Conservation (phyloP, 2,113 vertebrate genomes). For the Pithys albifrons region DNA sequence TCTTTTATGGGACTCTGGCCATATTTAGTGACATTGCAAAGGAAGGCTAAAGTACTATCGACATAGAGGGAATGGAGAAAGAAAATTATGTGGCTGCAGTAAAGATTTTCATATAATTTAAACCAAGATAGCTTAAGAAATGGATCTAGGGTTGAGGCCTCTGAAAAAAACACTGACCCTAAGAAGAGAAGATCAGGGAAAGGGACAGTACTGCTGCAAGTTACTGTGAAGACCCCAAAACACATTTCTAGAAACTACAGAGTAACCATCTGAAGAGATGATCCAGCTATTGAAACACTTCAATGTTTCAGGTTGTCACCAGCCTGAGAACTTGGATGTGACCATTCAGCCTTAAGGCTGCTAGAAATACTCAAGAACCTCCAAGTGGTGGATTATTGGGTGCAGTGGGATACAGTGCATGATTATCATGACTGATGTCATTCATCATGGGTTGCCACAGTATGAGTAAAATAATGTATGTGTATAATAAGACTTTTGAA, state of each 20-base stretch:
- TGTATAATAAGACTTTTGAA: background rate
- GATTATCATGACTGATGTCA: background rate
- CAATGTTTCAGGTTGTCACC: background rate
- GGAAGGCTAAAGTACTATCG: background rate
- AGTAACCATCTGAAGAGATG: background rate
- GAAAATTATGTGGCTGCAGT: background rate
- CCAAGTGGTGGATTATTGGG: background rate
- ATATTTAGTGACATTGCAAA: conserved; percentile 16
- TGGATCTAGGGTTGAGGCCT: background rate
- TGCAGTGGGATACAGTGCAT: too few species aligned
- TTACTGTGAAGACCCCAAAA: background rate
- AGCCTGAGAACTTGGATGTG: background rate
- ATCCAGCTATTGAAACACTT: background rate
- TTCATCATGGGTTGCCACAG: background rate
- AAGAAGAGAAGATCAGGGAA: background rate
- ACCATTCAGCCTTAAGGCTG: background rate
- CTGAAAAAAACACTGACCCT: background rate
- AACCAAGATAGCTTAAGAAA: background rate
- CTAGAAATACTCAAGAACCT: background rate
- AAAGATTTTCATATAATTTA: background rate
- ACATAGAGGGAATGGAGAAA: background rate
- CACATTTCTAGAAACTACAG: background rate
- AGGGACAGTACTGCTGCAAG: background rate
- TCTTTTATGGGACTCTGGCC: conserved; percentile 17
- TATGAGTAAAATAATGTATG: background rate